Conservation (phyloP, 2,888 invertebrate genomes). For the Rhamphomyia laevipes region DNA sequence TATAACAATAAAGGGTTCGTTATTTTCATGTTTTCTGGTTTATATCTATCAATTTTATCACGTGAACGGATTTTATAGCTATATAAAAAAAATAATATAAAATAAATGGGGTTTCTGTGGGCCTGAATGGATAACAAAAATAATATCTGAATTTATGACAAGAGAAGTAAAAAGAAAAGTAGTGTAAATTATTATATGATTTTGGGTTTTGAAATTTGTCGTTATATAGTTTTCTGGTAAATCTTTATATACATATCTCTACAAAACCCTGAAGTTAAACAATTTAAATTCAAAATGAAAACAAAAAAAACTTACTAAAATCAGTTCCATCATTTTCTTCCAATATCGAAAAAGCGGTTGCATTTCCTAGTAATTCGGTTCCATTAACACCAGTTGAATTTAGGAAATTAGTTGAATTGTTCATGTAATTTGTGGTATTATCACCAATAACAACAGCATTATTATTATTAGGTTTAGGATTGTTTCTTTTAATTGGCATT, state of each 20-base stretch:
- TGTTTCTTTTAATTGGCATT: constrained; percentile 7
- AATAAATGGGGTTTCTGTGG: neutral
- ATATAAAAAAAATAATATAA: too few species aligned
- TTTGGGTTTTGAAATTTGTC: too few species aligned
- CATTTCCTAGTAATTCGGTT: constrained; percentile 23
- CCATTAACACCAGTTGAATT: constrained; percentile 14
- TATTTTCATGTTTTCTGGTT: too few species aligned
- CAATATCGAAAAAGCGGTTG: constrained; percentile 26
- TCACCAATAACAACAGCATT: neutral
- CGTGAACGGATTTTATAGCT: too few species aligned
- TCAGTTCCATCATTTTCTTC: constrained; percentile 25
- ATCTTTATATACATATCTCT: too few species aligned
- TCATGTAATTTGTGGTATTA: constrained; percentile 14
- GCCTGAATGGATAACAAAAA: neutral
- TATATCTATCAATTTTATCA: too few species aligned
- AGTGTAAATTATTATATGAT: too few species aligned
- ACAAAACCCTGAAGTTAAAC: neutral
- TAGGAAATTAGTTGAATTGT: constrained; percentile 13
- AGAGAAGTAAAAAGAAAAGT: too few species aligned
- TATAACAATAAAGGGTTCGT: too few species aligned
- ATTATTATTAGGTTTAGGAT: neutral
- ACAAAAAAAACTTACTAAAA: constrained; percentile 11
- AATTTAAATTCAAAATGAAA: neutral
- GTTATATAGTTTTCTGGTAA: too few species aligned
- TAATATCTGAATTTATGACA: too few species aligned